These are phyloP conservation scores for Meandrusa payeni DNA, from an alignment of 2,888 invertebrate genomes.

Conservation along the genomic window DNA sequence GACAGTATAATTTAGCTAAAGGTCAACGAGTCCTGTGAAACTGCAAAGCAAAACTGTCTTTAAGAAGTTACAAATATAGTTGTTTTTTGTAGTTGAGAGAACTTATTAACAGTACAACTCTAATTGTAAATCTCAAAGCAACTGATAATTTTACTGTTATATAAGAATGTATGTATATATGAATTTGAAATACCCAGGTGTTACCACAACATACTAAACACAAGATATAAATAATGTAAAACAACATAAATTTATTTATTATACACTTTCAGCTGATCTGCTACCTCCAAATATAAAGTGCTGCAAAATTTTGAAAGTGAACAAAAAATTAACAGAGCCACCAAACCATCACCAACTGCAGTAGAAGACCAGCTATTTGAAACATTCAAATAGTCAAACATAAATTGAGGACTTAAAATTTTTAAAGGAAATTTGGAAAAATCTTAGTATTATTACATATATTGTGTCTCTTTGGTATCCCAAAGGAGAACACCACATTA, in stretches of 20 bases:
- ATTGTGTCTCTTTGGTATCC: constrained; percentile 35
- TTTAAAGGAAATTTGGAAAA: constrained; percentile 62
- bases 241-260: constrained; percentile 26
- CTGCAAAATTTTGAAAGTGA: constrained; percentile 35
- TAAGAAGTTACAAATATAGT: background rate
- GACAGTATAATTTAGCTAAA: constrained; percentile 2
- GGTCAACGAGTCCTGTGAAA: constrained; percentile 22
- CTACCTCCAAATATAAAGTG: constrained; percentile 34
- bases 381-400: constrained; percentile 80
- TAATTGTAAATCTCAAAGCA: background rate
- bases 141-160: background rate
- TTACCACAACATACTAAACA: constrained; percentile 9
- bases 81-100: background rate
- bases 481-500: constrained; percentile 35
- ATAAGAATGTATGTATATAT: too few relatives aligned
- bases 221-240: background rate
- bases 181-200: too few relatives aligned
- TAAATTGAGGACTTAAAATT: constrained; percentile 43
- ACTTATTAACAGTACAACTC: constrained; percentile 4
- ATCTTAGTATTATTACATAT: constrained; percentile 54
- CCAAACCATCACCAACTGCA: constrained; percentile 32
- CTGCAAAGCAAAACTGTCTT: constrained; percentile 26
- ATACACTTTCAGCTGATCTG: constrained; percentile 51
- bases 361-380: constrained; percentile 66
- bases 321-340: constrained; percentile 28